Evolutionary conservation across 2,113 vertebrate species (phyloP), one percentile per base, ranked within the genome.

Genomic region (Lonchura striata): DNA sequence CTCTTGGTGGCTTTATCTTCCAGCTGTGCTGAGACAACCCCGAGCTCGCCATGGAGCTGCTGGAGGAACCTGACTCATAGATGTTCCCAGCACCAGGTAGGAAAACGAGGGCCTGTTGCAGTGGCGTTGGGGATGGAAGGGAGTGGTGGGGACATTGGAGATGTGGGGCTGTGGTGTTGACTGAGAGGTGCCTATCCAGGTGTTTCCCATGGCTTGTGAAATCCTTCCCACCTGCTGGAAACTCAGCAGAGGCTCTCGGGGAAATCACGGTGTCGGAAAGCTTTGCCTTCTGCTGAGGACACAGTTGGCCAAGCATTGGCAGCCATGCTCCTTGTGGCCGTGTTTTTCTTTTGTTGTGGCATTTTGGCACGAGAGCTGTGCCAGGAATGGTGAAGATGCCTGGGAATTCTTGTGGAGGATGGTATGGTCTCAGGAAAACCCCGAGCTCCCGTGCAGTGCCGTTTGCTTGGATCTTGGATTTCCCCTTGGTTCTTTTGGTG

Each of bases 61-160:
- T 88, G 94, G 85, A 96, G 49, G 92, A 97, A 13, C 90, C 88
- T 3, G 44, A 83, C 65, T 95, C 71, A 0, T 96, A 94, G 71
- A 80, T 81, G 89, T 93, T 94, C 84, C 86, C 87, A 78, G 91
- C 59, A 93, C 75, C 96, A 98, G 97, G 97, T 97, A 98, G 95
- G 98, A 86, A 86, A 91, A 60, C 0, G 0, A 37, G 18, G 8
- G 12, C 16, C 2, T 66, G 52, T 33, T 88, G 14, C 27, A 37
- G 47, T 15, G 83, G 59, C 0, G 2, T 13, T 74, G 56, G 33
- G 72, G 20, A 79, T 17, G 61, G 86, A 37, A 79, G 27, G 76
- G 54, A 52, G 46, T 44, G 44, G 54, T 66, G 86, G 25, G 39
- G 39, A 79, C 88, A 11, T 5, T 1, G 12, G 11, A 82, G 76